A percentile compares a stretch with the other conserved stretches of the same genome.
These are phyloP conservation scores for Drosophila bipectinata DNA, from an alignment of 1,140 invertebrate genomes.

Conservation along the genomic window DNA sequence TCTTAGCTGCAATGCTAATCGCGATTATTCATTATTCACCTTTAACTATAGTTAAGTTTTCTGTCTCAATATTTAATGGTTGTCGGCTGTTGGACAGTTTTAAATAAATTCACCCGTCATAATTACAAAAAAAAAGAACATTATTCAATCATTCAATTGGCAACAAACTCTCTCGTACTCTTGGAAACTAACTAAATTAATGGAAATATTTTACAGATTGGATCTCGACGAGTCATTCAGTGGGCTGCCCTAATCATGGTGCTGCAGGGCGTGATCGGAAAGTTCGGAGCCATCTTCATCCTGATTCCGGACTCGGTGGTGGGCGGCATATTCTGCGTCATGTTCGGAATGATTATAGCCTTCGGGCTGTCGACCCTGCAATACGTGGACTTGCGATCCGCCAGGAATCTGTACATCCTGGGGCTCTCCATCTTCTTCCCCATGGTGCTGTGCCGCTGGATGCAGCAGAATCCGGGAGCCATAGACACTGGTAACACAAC, in stretches of 20 bases:
- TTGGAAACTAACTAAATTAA: background rate
- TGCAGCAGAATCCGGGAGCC: slow-evolving; percentile 87
- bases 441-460: slow-evolving; percentile 91
- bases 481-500: slow-evolving; percentile 89
- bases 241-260: slow-evolving; percentile 92
- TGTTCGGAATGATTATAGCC: slow-evolving; percentile 94
- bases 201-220: slow-evolving; percentile 86
- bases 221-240: slow-evolving; percentile 93
- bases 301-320: slow-evolving; percentile 95
- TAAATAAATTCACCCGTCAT: no score
- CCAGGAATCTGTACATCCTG: slow-evolving; percentile 94
- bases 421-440: slow-evolving; percentile 94
- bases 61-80: no score
- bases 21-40: background rate
- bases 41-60: no score
- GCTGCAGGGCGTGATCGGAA: slow-evolving; percentile 91
- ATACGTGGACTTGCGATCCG: slow-evolving; percentile 92
- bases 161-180: background rate
- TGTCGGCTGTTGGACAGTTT: no score
- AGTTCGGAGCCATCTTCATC: slow-evolving; percentile 94
- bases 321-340: slow-evolving; percentile 93
- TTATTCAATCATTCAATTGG: background rate
- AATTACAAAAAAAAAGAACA: no score
- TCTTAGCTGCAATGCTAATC: no score
- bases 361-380: slow-evolving; percentile 93